These are phyloP conservation scores for Agrotis clavis DNA, from an alignment of 2,888 invertebrate genomes.

Conservation along the genomic window DNA sequence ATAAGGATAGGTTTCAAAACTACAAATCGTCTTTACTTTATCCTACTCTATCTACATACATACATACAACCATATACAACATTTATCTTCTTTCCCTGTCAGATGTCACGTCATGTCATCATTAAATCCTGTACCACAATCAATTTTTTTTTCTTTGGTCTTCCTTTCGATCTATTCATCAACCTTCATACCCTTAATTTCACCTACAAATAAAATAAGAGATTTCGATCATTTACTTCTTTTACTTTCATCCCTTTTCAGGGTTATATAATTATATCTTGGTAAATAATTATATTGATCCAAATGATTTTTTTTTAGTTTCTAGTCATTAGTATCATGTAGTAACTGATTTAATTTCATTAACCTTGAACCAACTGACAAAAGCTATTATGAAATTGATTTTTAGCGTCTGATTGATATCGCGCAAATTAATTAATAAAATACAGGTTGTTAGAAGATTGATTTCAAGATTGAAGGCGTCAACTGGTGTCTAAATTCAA, in stretches of 20 bases:
- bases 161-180: too few relatives aligned
- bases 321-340: neutral
- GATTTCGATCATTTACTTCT: too few relatives aligned
- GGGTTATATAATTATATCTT: neutral
- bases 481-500: conserved; percentile 6
- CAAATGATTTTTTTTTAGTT: neutral
- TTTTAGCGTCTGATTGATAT: conserved; percentile 28
- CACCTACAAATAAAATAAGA: too few relatives aligned
- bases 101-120: too few relatives aligned
- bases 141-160: too few relatives aligned
- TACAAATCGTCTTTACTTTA: too few relatives aligned
- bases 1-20: neutral
- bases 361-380: conserved; percentile 27
- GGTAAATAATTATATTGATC: neutral
- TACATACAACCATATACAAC: too few relatives aligned
- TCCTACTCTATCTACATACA: too few relatives aligned
- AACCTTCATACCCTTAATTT: too few relatives aligned
- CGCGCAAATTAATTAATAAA: conserved; percentile 32
- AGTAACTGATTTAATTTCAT: conserved; percentile 13
- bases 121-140: too few relatives aligned
- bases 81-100: too few relatives aligned
- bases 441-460: conserved; percentile 17
- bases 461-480: conserved; percentile 9
- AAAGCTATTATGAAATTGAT: conserved; percentile 28
- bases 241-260: too few relatives aligned